Evolutionary conservation across 2,888 invertebrate genomes (phyloP), one percentile per base, ranked within the genome.

Genomic region (Netelia virgata): DNA sequence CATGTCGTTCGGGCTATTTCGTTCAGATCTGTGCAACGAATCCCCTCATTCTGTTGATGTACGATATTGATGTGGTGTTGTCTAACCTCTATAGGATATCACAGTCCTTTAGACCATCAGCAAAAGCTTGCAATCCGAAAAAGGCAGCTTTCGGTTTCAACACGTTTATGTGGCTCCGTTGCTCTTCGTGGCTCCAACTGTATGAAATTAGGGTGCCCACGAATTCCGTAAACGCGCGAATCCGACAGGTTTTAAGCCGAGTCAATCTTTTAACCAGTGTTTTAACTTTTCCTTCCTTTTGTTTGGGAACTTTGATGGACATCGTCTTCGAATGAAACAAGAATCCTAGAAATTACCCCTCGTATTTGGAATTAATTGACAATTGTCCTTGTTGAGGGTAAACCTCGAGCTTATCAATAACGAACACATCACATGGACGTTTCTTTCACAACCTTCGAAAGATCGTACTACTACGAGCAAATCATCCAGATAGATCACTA

Each of bases 11-110:
- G n/a, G n/a, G n/a, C 59, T 73, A 73, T 18, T 73, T 59, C n/a
- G 3, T 41, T 1, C 28, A 74, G 18, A 16, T n/a, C n/a, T 8
- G 14, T 23, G 16, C 47, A n/a, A 63, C 23, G 63, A 63, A 74
- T 73, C 61, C 77, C 1, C 80, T 72, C 69, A 76, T 84, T 16
- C 61, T 59, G 20, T 85, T 85, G 1, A 86, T 79, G 53, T 83
- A 81, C 1, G 85, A 64, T 14, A 85, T 77, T 0, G 82, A 82
- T 6, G 84, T 85, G 11, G 77, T 82, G 57, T 86, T 86, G 18
- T 84, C 86, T 11, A 86, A 64, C 18, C 82, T 16, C 11, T 84
- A 28, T 10, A 82, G 10, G n/a, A 86, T 76, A n/a, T 84, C 72
- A 47, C 74, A 79, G 50, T 76, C n/a, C 16, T 10, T 23, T 5